Percentiles rank a stretch among this genome's conserved stretches.
These are phyloP conservation scores for Petroica traversi DNA, from an alignment of 2,113 vertebrate genomes.

Conservation along the genomic window DNA sequence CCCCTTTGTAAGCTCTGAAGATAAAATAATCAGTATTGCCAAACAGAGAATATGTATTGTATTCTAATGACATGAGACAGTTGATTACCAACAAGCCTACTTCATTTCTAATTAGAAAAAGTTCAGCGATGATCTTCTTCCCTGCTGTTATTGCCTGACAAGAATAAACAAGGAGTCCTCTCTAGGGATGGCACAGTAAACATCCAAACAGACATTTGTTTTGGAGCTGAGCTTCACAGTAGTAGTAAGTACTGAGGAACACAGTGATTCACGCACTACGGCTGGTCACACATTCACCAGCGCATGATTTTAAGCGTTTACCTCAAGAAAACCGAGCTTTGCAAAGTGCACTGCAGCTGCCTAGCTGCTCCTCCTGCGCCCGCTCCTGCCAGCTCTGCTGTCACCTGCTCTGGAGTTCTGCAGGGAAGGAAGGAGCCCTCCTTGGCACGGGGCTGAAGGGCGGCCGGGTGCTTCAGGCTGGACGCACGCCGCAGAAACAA, in stretches of 20 bases:
- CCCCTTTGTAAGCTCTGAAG: background rate
- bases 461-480: background rate
- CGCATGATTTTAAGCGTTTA: background rate
- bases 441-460: background rate
- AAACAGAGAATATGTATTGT: slow-evolving; percentile 12
- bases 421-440: background rate
- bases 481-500: background rate
- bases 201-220: background rate
- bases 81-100: slow-evolving; percentile 26
- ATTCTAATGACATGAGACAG: slow-evolving; percentile 24
- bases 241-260: background rate
- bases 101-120: slow-evolving; percentile 49
- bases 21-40: slow-evolving; percentile 46
- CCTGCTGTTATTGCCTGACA: slow-evolving; percentile 33
- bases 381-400: background rate
- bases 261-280: background rate
- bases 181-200: background rate
- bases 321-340: background rate
- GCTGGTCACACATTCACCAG: background rate
- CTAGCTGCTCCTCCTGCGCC: background rate
- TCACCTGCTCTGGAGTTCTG: background rate
- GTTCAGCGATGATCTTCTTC: slow-evolving; percentile 9
- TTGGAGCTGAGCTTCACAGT: background rate
- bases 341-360: background rate
- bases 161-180: background rate